phyloP scores from a whole-genome alignment of 2,797 vertebrate species.

The Sebastes steindachneri region DNA sequence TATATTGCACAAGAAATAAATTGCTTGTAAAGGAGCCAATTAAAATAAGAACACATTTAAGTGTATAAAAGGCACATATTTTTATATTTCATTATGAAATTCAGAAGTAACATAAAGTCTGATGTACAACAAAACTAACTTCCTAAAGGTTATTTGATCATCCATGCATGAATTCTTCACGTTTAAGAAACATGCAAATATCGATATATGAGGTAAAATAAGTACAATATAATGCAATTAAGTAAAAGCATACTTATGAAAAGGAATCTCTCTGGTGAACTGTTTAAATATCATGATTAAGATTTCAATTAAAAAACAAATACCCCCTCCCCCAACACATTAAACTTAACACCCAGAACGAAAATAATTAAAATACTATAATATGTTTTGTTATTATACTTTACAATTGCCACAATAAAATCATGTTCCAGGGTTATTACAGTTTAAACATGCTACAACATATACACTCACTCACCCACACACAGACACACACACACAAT shows the following conservation, averaged over 20 bases:
- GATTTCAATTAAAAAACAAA: not conserved
- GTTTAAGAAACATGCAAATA: not conserved
- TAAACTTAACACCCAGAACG: not conserved
- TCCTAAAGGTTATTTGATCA: not conserved
- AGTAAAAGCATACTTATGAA: not conserved
- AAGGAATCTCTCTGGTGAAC: not conserved
- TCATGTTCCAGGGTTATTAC: not conserved
- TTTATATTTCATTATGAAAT: not conserved
- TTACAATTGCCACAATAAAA: not conserved
- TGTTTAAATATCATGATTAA: not conserved
- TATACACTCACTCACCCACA: not conserved
- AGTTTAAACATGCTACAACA: not conserved
- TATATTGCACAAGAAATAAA: conserved; percentile 18
- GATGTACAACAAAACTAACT: not conserved
- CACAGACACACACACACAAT: not conserved
- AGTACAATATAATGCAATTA: not conserved
- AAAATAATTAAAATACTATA: not conserved
- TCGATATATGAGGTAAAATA: not conserved
- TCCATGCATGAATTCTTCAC: not conserved
- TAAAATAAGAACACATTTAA: not conserved
- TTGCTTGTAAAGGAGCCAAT: not conserved
- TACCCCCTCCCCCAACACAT: not conserved
- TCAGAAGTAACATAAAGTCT: not conserved
- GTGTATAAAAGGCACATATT: not conserved
- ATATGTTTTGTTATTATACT: not conserved